Evolutionary conservation across 2,888 invertebrate species (phyloP).

Genomic region (Eupithecia exiguata): DNA sequence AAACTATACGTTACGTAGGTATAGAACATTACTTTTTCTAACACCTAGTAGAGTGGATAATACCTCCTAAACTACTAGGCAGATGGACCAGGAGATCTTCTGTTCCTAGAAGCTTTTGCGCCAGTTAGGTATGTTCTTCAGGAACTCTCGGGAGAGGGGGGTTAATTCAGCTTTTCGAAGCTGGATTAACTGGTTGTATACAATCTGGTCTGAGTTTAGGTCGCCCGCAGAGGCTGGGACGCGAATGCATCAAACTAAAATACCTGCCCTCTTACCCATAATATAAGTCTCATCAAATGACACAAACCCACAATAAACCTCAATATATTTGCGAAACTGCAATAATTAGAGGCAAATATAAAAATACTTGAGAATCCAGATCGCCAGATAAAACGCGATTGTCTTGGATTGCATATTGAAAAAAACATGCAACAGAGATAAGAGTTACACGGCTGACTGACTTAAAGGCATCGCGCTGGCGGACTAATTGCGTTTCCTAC

Average conservation of each 20-base stretch:
- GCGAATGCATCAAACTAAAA: not conserved
- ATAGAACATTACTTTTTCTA: not conserved
- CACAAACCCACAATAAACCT: conserved; percentile 62
- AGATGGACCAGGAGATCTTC: not conserved
- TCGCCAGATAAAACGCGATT: conserved; percentile 79
- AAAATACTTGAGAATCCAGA: conserved; percentile 82
- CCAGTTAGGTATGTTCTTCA: too few relatives aligned
- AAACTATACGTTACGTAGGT: not conserved
- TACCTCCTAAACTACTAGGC: not conserved
- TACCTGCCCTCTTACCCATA: not conserved
- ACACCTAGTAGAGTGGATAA: not conserved
- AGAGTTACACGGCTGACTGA: conserved; percentile 79
- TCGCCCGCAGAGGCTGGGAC: not conserved
- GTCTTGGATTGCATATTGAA: conserved; percentile 82
- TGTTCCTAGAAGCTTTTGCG: too few relatives aligned
- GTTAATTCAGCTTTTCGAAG: too few relatives aligned
- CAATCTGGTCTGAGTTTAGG: not conserved
- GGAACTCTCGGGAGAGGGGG: too few relatives aligned
- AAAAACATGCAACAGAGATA: conserved; percentile 83
- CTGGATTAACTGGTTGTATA: too few relatives aligned
- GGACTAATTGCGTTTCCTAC: conserved; percentile 81
- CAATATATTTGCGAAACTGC: conserved; percentile 74
- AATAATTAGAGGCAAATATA: conserved; percentile 80
- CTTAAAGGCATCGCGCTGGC: conserved; percentile 67
- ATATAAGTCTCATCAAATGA: conserved; percentile 64